These are phyloP conservation scores for Cephalopachus bancanus DNA, from an alignment of 2,797 vertebrate species.

Conservation along the genomic window DNA sequence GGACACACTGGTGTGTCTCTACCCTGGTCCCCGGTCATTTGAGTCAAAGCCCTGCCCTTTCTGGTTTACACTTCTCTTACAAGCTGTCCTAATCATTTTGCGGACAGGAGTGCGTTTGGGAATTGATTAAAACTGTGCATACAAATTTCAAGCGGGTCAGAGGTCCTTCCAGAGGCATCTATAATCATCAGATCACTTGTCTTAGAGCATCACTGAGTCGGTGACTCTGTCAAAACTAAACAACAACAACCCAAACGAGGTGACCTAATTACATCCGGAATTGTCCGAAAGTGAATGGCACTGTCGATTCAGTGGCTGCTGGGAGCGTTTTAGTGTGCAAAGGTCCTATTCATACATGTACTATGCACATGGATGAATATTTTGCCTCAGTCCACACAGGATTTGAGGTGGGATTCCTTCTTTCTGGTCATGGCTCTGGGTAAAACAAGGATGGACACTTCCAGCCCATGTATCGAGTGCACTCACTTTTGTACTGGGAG, in stretches of 20 bases:
- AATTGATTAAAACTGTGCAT: neutral
- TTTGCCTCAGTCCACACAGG: neutral
- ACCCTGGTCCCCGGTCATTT: neutral
- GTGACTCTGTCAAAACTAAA: neutral
- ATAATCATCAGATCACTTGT: neutral
- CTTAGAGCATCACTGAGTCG: neutral
- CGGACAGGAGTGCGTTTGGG: neutral
- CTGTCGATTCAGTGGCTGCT: neutral
- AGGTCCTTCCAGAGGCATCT: neutral
- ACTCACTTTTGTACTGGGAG: neutral
- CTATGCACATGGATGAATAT: neutral
- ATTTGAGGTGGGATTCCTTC: neutral
- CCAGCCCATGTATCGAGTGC: neutral
- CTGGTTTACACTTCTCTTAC: neutral
- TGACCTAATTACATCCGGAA: neutral
- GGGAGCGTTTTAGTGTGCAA: neutral
- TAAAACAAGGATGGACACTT: neutral
- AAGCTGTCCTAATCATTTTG: neutral
- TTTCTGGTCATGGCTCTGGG: neutral
- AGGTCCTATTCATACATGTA: too few species aligned
- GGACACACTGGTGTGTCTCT: neutral
- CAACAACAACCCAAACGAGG: neutral
- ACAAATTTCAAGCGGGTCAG: neutral
- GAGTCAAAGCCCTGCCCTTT: neutral
- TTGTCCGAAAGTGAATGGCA: neutral